These are phyloP conservation scores for Liolophura sinensis DNA, from an alignment of 1,140 invertebrate species.

Conservation along the genomic window DNA sequence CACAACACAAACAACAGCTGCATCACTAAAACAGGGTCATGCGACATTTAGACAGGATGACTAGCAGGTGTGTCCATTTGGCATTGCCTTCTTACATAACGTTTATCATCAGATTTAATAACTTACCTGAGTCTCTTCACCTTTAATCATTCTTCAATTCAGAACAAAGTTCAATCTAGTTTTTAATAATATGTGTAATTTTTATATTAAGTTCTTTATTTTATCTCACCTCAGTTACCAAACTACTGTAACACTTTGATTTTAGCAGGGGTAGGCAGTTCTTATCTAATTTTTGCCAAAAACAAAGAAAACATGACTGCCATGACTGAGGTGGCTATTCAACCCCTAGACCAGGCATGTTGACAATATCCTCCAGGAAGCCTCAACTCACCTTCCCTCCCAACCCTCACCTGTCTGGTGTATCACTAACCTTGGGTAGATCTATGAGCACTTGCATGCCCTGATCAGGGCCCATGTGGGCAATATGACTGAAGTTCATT, in stretches of 20 bases:
- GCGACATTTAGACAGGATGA: not conserved
- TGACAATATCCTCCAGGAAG: not conserved
- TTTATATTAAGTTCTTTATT: too few relatives aligned
- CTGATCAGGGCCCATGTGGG: conserved; percentile 94
- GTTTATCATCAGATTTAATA: not conserved
- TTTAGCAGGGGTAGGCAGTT: too few relatives aligned
- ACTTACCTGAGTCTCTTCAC: not conserved
- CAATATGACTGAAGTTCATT: conserved; percentile 98
- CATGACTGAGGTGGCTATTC: too few relatives aligned
- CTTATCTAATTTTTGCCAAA: too few relatives aligned
- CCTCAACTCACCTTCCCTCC: not conserved
- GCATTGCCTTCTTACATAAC: not conserved
- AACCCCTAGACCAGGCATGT: too few relatives aligned
- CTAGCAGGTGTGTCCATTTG: not conserved
- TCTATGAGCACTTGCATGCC: conserved; percentile 86
- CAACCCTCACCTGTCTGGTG: not conserved
- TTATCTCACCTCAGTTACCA: too few relatives aligned
- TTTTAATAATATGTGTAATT: too few relatives aligned
- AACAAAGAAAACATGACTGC: too few relatives aligned
- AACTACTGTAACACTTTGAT: too few relatives aligned
- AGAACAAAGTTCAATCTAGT: not conserved
- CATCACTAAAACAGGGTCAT: not conserved
- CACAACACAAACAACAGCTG: not conserved
- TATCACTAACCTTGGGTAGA: conserved; percentile 72
- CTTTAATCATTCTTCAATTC: not conserved